phyloP scores from a whole-genome alignment of 2,113 vertebrate species.

The Corythornis vintsioides region DNA sequence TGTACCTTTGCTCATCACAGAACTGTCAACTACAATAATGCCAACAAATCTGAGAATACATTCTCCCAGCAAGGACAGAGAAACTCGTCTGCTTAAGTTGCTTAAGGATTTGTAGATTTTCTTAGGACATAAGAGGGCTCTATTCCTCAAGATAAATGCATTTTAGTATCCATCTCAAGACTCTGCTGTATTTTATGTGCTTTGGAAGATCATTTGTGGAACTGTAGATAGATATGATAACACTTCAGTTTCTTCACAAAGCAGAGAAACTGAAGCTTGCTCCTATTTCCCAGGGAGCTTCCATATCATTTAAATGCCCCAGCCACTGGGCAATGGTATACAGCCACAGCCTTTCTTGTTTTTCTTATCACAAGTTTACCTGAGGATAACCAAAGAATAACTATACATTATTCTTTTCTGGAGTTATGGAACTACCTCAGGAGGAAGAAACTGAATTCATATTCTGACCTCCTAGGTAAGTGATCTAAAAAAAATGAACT shows the following conservation, averaged over 20 bases:
- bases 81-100: neutral
- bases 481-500: neutral
- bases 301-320: neutral
- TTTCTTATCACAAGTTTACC: neutral
- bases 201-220: neutral
- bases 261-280: neutral
- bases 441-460: neutral
- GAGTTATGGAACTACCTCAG: neutral
- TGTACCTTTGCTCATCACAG: neutral
- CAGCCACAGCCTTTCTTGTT: neutral
- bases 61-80: neutral
- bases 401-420: neutral
- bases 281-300: neutral
- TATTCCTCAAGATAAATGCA: neutral
- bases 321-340: too few relatives aligned
- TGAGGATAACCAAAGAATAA: neutral
- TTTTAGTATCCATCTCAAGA: neutral
- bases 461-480: neutral
- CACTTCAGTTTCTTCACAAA: neutral
- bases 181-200: neutral
- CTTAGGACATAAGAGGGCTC: neutral
- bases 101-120: neutral
- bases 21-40: neutral
- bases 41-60: neutral
- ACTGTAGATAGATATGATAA: neutral